Percentiles rank a stretch among this genome's conserved stretches.
Evolutionary conservation across 2,797 vertebrate species (phyloP).

Genomic region (Taeniopygia guttata): DNA sequence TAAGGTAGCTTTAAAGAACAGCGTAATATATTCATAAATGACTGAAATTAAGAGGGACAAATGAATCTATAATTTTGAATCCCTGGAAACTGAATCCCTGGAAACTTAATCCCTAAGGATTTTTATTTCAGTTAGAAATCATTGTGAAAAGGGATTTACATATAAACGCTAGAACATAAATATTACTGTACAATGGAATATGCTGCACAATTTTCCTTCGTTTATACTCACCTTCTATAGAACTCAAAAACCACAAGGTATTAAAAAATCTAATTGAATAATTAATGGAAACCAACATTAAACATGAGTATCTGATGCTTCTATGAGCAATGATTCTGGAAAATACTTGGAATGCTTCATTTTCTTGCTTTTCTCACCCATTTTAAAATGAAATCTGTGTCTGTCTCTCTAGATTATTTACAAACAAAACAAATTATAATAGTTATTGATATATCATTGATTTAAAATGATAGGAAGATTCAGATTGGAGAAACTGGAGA

Average conservation of each 20-base stretch:
- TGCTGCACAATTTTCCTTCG: background rate
- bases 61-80: background rate
- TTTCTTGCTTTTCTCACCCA: background rate
- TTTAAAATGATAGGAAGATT: background rate
- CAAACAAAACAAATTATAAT: background rate
- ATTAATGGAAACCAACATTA: background rate
- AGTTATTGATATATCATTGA: background rate
- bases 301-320: background rate
- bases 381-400: background rate
- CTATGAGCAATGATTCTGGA: background rate
- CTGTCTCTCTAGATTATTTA: background rate
- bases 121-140: constrained; percentile 36
- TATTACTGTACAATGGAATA: background rate
- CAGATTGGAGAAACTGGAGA: background rate
- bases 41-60: background rate
- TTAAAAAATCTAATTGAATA: background rate
- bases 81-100: constrained; percentile 27
- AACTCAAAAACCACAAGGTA: background rate
- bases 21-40: background rate
- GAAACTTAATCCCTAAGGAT: constrained; percentile 42
- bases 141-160: constrained; percentile 37
- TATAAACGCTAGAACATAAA: background rate
- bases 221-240: background rate
- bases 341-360: background rate
- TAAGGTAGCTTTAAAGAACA: background rate